Evolutionary conservation across 2,888 invertebrate genomes (phyloP).

Genomic region (Silvanus unidentatus): DNA sequence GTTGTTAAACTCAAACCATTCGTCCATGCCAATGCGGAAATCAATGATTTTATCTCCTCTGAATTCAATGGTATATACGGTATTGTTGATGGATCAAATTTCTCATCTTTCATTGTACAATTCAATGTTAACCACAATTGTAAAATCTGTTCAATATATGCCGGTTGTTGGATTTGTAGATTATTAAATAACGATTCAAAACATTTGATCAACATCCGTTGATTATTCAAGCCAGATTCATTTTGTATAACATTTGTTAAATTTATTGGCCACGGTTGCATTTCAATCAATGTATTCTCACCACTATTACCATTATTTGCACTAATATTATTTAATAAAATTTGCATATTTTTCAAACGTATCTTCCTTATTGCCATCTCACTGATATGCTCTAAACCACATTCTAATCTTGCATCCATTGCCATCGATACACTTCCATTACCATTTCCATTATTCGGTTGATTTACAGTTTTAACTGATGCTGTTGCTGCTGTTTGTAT

Average conservation of each 20-base stretch:
- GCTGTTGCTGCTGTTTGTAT: slow-evolving; percentile 11
- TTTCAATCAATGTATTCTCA: slow-evolving; percentile 10
- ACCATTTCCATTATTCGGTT: slow-evolving; percentile 21
- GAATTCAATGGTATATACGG: slow-evolving; percentile 62
- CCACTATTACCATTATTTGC: slow-evolving; percentile 19
- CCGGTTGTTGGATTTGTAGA: slow-evolving; percentile 61
- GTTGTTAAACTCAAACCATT: slow-evolving; percentile 66
- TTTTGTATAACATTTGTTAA: slow-evolving; percentile 44
- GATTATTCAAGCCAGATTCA: slow-evolving; percentile 45
- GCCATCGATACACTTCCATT: slow-evolving; percentile 55
- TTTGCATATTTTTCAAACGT: slow-evolving; percentile 33
- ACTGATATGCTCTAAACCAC: slow-evolving; percentile 69
- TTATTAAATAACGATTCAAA: slow-evolving; percentile 66
- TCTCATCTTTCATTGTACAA: slow-evolving; percentile 47
- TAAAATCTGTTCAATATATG: slow-evolving; percentile 75
- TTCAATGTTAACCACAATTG: slow-evolving; percentile 85
- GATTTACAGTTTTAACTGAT: neutral
- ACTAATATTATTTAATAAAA: slow-evolving; percentile 36
- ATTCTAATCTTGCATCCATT: slow-evolving; percentile 72
- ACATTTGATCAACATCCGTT: slow-evolving; percentile 61
- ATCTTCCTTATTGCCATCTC: slow-evolving; percentile 67
- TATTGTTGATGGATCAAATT: slow-evolving; percentile 53
- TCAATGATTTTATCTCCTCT: slow-evolving; percentile 59
- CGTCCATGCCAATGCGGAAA: slow-evolving; percentile 61
- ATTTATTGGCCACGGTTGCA: slow-evolving; percentile 36